Evolutionary conservation across 2,888 invertebrate genomes (phyloP), one percentile per base, ranked within the genome.

Genomic region (Ophion costatus): DNA sequence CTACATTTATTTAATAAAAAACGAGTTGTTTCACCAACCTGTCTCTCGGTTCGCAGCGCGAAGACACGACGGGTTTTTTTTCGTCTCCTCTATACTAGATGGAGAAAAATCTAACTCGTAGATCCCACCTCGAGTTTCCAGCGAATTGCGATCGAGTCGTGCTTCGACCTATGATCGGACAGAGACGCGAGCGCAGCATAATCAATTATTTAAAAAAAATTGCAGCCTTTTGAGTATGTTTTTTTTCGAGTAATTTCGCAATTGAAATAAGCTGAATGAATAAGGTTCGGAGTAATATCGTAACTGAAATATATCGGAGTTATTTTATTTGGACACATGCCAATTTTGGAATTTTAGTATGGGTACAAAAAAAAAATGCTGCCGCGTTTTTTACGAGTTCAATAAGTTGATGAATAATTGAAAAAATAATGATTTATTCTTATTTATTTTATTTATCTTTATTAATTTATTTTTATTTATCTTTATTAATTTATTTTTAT

Each of bases 1-100:
- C 33, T 57, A 56, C 56, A 20, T 33, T 33, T 74, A 75, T 83
- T 83, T 74, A 51, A 22, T 42, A 51, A 33, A 57, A 75, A 83
- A 79, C 67, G 45, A 82, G 66, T 67, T 67, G 66, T 71, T 33
- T 11, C 24, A 71, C 57, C 61, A 9, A 22, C 38, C 29, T 7
- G 22, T 45, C 61, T 74, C 74, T 63, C 22, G 17, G n/a, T 42
- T 1, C 20, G 1, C 29, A 51, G 17, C 22, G 20, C 42, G 22
- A 67, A n/a, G 22, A 67, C 42, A 20, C 45, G 38, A 67, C 42
- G 56, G 29, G 56, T n/a, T 66, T 24, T 45, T 24, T n/a, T 38
- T 56, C 10, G 14, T 17, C 14, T 33, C 14, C 7, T 42, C 42
- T 38, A 22, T 2, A 6, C 38, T 66, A 17, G 66, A 66, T 42